These are phyloP conservation scores for Gastracanthus pulcherrimus DNA, from an alignment of 2,888 invertebrate species.

Conservation along the genomic window DNA sequence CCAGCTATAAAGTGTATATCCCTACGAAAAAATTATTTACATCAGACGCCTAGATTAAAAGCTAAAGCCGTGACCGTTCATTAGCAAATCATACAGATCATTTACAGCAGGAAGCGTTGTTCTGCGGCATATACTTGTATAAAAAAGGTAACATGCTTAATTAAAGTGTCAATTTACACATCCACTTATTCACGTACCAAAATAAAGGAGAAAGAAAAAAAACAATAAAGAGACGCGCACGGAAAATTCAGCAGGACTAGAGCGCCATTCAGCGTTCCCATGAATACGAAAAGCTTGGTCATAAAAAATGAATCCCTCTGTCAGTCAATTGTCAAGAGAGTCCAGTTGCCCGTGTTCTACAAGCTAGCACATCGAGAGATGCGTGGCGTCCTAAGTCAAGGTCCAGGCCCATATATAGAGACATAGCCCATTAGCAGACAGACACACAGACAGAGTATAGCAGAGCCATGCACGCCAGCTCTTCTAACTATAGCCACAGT, in stretches of 20 bases:
- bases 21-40: background rate
- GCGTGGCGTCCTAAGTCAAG: conserved; percentile 29
- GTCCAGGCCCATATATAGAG: background rate
- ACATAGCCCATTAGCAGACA: background rate
- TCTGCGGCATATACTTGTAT: background rate
- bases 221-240: background rate
- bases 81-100: conserved; percentile 35
- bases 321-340: conserved; percentile 49
- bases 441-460: background rate
- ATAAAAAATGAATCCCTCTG: conserved; percentile 53
- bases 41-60: conserved; percentile 2
- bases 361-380: background rate
- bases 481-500: background rate
- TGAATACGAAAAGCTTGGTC: conserved; percentile 36
- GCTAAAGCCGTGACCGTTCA: conserved; percentile 7
- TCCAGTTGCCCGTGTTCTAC: background rate
- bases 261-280: conserved; percentile 32
- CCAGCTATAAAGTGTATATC: background rate
- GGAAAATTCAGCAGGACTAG: conserved; percentile 7
- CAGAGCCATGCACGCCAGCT: background rate
- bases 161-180: conserved; percentile 52
- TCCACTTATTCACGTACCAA: conserved; percentile 12
- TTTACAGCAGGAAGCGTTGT: background rate
- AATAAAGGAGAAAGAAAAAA: background rate
- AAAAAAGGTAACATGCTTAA: conserved; percentile 30